Evolutionary conservation across 2,797 vertebrate genomes (phyloP), one percentile per base, ranked within the genome.

Genomic region (Molossus alvarezi): DNA sequence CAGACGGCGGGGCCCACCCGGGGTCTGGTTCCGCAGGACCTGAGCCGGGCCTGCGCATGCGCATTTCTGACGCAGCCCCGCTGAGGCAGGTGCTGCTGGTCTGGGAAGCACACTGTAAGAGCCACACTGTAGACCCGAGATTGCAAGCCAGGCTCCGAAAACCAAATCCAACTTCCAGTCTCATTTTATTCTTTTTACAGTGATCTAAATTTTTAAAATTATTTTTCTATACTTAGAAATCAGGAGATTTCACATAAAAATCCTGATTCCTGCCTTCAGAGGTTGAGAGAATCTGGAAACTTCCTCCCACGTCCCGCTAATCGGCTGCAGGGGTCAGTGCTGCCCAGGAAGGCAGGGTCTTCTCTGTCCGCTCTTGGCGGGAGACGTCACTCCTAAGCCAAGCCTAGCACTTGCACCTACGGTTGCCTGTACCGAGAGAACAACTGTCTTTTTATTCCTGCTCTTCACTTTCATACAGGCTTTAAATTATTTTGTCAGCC

Each of bases 401-500:
- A 81, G 41, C n/a, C 77, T 53, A 73, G 11, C 12, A 5, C 84
- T 88, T 88, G 29, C 51, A 65, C 80, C 55, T 9, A 37, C 33
- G 81, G 29, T 65, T 95, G 55, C 29, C 17, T 20, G 69, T 81
- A 3, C 8, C 33, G 25, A 83, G 41, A 71, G 20, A 80, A 75
- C 23, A 69, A 75, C 15, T 41, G 27, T 45, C 15, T 77, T 79
- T 55, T 95, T 86, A 92, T 75, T 92, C 45, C 25, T 72, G 27
- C 18, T 53, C 75, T 71, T 48, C 85, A 57, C 7, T 48, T 87
- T 95, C 60, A 11, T 53, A 80, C n/a, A 82, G 27, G 25, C 62
- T 77, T 75, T 80, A 75, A 90, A 65, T 83, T n/a, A 48, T 58
- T 95, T 92, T 67, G 48, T 82, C 69, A 85, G 57, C 29, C 48